Evolutionary conservation across 2,797 vertebrate species (phyloP), one percentile per base, ranked within the genome.

Genomic region (Danio tinwini): DNA sequence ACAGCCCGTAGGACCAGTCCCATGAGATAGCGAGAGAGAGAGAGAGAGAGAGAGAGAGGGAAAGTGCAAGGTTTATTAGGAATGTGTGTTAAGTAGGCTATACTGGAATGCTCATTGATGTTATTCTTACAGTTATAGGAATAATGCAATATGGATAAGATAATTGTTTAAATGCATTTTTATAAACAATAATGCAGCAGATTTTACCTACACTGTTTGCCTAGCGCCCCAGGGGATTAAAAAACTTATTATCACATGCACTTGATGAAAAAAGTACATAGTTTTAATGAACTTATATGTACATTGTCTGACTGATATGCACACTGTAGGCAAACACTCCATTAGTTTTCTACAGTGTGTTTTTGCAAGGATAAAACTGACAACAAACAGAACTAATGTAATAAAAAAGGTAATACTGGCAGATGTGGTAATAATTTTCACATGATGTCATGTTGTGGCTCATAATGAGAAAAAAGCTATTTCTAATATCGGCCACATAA

Each of bases 1-100:
- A 88, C 88, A 49, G 88, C 80, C 78, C 75, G 81, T 87, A 85
- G 81, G 83, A 77, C 76, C 72, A 84, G 80, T 55, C 10, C 13
- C 7, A 50, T 44, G 52, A 29, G 67, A 39, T 21, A 16, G 14
- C 52, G 61, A 44, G 69, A 83, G 70, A 45, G 53, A 71, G 7
- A 59, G 44, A 64, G 42, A 73, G 53, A 71, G 7, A 59, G 44
- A 53, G n/a, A 85, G 21, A 73, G 64, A 64, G 42, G 42, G 55
- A 68, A 50, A 47, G 12, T 5, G 56, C 49, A 19, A 56, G 75
- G 59, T n/a, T 42, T 76, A 47, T 29, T 64, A 50, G 56, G 29
- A 70, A 78, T 50, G 29, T 50, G 65, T 42, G 56, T 62, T 50
- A 52, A 9, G n/a, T 78, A 29, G 29, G 29, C 29, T 29, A 72